Base-by-base conservation (phyloP, 2,113 vertebrate species). In the Poeciliopsis retropinna region DNA sequence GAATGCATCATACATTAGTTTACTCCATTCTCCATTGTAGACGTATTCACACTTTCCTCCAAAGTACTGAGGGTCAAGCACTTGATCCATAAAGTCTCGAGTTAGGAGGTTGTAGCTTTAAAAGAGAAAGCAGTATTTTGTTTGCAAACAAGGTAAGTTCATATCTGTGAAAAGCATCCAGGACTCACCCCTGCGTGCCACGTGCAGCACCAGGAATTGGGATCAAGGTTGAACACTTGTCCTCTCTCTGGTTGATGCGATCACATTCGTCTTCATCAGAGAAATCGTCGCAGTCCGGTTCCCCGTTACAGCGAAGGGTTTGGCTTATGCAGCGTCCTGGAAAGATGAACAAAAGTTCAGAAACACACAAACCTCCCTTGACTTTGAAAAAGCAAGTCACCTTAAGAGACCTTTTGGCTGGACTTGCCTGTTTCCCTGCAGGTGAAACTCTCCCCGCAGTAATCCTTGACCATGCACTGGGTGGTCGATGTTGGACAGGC, bases 21-120 rank as follows among this genome's bases (percentile, higher is more conserved):
- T 92, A 70, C 95, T 93, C 98, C 97, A 98, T 62, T 98, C 96
- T 1, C 97, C 97, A 0, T 98, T 99, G 69, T 99, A 99, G 28
- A 98, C 94, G 0, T 91, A 95, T 85, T 98, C 96, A 84, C 97
- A 99, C 41, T 85, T 47, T 37, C 97, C 97, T 0, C 97, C 97
- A 8, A 91, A 96, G 84, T 95, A 99, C 0, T 4, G 79, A 0
- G 92, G 89, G 19, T 99, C 97, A 0, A 97, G 93, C 0, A 96
- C 70, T 0, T 71, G 87, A 82, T 89, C 92, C 2, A 85, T 63
- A 82, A 88, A 93, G 7, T 93, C 85, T 63, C 90, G 84, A 0
- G 94, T 96, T 72, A 99, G 90, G 63, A 95, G 80, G n/a, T 96
- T 97, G 84, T 92, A 98, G 37, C 98, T 99, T 70, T 39, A 22